Base-by-base conservation (phyloP, 2,888 invertebrate species). In the Sinohyriopsis cumingii region DNA sequence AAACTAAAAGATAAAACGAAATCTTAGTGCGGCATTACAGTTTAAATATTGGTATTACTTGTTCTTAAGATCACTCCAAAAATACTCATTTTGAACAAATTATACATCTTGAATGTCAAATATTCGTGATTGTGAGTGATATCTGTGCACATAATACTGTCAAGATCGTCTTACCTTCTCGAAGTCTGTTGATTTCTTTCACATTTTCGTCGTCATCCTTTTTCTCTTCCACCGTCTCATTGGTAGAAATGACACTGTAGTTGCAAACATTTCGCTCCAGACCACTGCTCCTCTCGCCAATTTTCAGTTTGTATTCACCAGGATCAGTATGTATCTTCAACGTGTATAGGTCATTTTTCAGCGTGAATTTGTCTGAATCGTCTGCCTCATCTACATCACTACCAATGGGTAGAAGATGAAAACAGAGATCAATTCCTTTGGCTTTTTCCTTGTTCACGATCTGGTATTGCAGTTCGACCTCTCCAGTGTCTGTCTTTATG, bases 191-290 rank as follows among this genome's bases (percentile, higher is more conserved):
- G 5, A 76, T 72, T 5, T 65, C 69, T 25, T 65, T 62, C 59
- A 59, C 53, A 20, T 55, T 56, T 45, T 68, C 65, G 5, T 28
- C 28, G 45, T 33, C 63, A 28, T 61, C 18, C 19, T 59, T 65
- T 1, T 55, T 56, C 12, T 73, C 73, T 12, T 67, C 73, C 15
- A 69, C 69, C 20, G 73, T 15, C 45, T 12, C 45, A 12, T 12
- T 64, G 3, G 71, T 69, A 61, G 78, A 79, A n/a, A 81, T 78
- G 22, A 83, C 70, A 56, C 81, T 76, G 67, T 83, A 84, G 70
- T 87, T 88, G 69, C 86, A 87, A 45, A 88, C 81, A 70, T 87
- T 87, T 24, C 75, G 67, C 25, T 82, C 67, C 24, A 69, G 68
- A 5, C 73, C 76, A 45, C 77, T 75, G 54, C 72, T 64, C 45